These are phyloP conservation scores for Coronaproctus castanopsis DNA, from an alignment of 2,888 invertebrate genomes.

Conservation along the genomic window DNA sequence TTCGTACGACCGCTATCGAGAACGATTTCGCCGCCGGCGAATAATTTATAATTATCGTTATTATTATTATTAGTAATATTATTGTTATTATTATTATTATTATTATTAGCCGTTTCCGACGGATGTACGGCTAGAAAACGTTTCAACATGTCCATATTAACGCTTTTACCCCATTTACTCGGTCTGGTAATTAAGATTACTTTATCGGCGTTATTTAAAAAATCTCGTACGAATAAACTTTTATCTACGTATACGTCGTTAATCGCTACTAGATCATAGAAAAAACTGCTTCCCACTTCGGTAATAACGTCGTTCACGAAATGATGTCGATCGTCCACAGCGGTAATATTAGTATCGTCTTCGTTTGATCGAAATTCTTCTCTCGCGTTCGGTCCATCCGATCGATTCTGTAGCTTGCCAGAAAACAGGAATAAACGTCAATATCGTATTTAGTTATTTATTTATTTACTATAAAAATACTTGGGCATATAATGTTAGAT, in stretches of 20 bases:
- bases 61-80: background rate
- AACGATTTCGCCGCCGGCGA: background rate
- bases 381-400: too few species aligned
- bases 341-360: too few species aligned
- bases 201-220: background rate
- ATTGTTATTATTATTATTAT: background rate
- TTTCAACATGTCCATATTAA: slow-evolving; percentile 9
- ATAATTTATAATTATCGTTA: background rate
- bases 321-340: too few species aligned
- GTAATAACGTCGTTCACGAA: too few species aligned
- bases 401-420: too few species aligned
- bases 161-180: slow-evolving; percentile 3
- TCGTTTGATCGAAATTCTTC: too few species aligned
- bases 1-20: background rate
- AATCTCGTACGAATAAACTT: slow-evolving; percentile 2
- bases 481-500: too few species aligned
- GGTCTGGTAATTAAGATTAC: background rate
- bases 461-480: too few species aligned
- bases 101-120: too few species aligned
- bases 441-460: too few species aligned
- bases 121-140: background rate
- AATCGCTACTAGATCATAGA: slow-evolving; percentile 1
- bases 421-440: too few species aligned
- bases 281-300: background rate
- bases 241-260: slow-evolving; percentile 5